Base-by-base conservation (phyloP, 2,113 vertebrate genomes). In the Gasterosteus nipponicus region DNA sequence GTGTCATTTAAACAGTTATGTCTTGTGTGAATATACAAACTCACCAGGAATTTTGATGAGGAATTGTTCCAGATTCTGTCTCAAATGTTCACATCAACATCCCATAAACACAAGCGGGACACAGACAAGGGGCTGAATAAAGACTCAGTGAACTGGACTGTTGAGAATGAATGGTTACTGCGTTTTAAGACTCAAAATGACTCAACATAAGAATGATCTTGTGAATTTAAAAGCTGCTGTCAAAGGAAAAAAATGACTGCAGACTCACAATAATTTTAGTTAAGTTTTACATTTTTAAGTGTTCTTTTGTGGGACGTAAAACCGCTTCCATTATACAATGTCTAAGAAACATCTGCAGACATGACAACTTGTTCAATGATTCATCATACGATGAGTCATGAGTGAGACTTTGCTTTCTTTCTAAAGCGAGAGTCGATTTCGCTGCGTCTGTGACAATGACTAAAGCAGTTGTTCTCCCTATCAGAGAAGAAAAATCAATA, bases 1-100 rank as follows among this genome's bases (percentile, higher is more conserved):
- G 90, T 91, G 83, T 46, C 41, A 68, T 85, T 92, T 89, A 92
- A 92, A 93, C 90, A 89, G 83, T 89, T 84, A 56, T 80, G 82
- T 72, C 84, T 89, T 78, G 80, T 51, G 75, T 80, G 69, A 60
- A 90, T 92, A 91, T 81, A 91, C 89, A 92, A 88, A 83, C 80
- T 67, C 49, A 70, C 67, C 69, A 61, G 72, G 83, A 80, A 71
- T 87, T 82, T 82, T 86, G 67, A 80, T 76, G 62, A 75, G 76
- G 85, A 81, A 92, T 90, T 87, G 89, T 88, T 91, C 65, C 73
- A 57, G 15, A 18, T 69, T 84, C 63, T 38, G 73, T 57, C 77
- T 60, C 57, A 59, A 80, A 73, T 5, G 73, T 91, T 92, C 89
- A 89, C 89, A 86, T 90, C 88, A 81, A 86, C 91, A 87, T 69